Evolutionary conservation across 2,797 vertebrate species (phyloP), one percentile per base, ranked within the genome.

Genomic region (Pristis pectinata): DNA sequence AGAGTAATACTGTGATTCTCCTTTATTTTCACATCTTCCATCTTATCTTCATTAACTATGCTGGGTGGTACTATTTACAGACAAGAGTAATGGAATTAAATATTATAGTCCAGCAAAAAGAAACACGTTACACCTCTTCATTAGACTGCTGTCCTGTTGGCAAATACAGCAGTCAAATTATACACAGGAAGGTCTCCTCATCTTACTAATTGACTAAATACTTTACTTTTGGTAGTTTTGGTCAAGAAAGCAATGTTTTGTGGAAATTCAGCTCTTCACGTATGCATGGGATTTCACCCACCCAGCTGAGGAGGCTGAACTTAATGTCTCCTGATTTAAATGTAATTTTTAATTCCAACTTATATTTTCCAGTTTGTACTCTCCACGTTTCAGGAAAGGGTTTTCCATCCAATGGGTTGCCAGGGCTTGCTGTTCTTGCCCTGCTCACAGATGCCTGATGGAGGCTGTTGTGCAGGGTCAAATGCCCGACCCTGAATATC

Each of bases 1-100:
- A 99, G 96, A 5, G 97, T 98, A 34, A 98, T 95, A 95, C 96
- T 96, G 44, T 98, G 97, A 72, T 97, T 98, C 96, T 99, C 98
- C 95, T 98, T 99, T 53, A 99, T 98, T 96, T 98, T 99, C 67
- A 98, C 95, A 44, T 99, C 98, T 96, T 98, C 96, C 94, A 98
- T 30, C 0, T 96, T 97, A 61, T 97, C 98, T 94, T 97, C 98
- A 9, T 96, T 97, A 79, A 97, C 96, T 95, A 99, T 98, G 92
- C 95, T 97, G 79, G 99, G 98, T 44, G 98, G 98, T 94, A 99
- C 99, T 99, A 96, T 92, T 95, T 95, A 94, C 95, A 95, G 80
- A 44, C 94, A 82, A 59, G 94, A 95, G 34, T 15, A 0, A 0
- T 95, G 8, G 53, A 94, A 64, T 95, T 85, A 95, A 93, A 41